Evolutionary conservation across 2,888 invertebrate genomes (phyloP).

Genomic region (Nudaria mundana): DNA sequence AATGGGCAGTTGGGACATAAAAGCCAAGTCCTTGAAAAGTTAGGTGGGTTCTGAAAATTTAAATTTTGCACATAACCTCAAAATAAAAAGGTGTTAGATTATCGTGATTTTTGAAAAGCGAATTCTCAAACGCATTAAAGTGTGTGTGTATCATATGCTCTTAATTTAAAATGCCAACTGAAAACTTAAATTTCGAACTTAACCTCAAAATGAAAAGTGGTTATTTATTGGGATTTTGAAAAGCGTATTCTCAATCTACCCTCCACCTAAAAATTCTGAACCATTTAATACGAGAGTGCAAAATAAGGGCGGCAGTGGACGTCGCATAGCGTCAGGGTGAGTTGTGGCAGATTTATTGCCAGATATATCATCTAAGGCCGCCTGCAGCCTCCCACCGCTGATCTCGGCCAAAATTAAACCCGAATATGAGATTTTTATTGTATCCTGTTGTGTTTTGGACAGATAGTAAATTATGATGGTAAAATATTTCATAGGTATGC

Average conservation of each 20-base stretch:
- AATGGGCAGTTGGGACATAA: no score
- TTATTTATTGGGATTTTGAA: no score
- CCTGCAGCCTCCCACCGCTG: constrained; percentile 19
- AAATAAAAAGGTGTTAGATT: no score
- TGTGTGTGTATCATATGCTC: not conserved
- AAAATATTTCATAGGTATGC: no score
- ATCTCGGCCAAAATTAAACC: constrained; percentile 24
- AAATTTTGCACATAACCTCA: no score
- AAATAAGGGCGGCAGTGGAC: constrained; percentile 26
- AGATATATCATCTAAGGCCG: constrained; percentile 65
- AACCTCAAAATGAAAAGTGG: not conserved
- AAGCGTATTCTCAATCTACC: constrained; percentile 1
- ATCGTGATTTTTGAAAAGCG: no score
- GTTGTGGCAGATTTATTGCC: constrained; percentile 63
- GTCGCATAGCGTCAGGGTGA: constrained; percentile 34
- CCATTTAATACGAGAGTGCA: constrained; percentile 28
- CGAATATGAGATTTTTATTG: constrained; percentile 16
- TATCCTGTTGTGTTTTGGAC: constrained; percentile 12
- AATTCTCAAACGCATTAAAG: no score
- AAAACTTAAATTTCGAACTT: constrained; percentile 2
- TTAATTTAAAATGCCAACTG: not conserved
- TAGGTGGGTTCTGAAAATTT: no score
- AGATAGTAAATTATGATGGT: constrained; percentile 5
- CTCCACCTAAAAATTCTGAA: constrained; percentile 24
- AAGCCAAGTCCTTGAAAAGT: no score